A percentile compares a stretch with the other conserved stretches of the same genome.
phyloP scores from a whole-genome alignment of 2,113 vertebrate species.

The Trachemys scripta region DNA sequence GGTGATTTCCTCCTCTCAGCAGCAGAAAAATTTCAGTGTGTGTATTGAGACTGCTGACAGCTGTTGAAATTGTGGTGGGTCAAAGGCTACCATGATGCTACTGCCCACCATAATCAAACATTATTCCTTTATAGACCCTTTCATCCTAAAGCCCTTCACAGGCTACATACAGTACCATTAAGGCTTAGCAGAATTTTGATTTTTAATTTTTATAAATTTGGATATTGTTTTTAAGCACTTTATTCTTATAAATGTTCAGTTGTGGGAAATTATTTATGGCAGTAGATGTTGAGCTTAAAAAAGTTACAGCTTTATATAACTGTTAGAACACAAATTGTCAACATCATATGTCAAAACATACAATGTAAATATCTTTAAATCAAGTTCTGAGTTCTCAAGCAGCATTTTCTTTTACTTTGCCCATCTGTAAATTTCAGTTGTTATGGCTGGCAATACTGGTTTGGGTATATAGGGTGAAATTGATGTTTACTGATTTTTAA shows the following conservation, averaged over 20 bases:
- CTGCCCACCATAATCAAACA: neutral
- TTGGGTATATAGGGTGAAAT: neutral
- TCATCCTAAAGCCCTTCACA: neutral
- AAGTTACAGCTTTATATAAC: neutral
- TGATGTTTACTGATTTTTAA: neutral
- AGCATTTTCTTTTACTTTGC: neutral
- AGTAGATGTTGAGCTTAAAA: neutral
- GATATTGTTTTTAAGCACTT: neutral
- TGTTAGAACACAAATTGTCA: neutral
- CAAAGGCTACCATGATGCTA: neutral
- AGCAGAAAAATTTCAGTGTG: neutral
- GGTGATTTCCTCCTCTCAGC: neutral
- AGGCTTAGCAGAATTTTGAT: neutral
- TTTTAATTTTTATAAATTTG: neutral
- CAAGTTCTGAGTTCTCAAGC: neutral
- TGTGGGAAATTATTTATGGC: neutral
- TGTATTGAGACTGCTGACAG: neutral
- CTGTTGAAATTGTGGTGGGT: neutral
- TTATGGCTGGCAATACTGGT: neutral
- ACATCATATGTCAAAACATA: neutral
- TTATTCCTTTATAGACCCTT: neutral
- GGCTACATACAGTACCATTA: rapidly evolving
- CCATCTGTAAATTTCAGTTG: neutral
- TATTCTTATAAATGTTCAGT: neutral
- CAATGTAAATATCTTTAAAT: neutral